Evolutionary conservation across 2,113 vertebrate genomes (phyloP), one percentile per base, ranked within the genome.

Genomic region (rabbit (Oryctolagus cuniculus)): DNA sequence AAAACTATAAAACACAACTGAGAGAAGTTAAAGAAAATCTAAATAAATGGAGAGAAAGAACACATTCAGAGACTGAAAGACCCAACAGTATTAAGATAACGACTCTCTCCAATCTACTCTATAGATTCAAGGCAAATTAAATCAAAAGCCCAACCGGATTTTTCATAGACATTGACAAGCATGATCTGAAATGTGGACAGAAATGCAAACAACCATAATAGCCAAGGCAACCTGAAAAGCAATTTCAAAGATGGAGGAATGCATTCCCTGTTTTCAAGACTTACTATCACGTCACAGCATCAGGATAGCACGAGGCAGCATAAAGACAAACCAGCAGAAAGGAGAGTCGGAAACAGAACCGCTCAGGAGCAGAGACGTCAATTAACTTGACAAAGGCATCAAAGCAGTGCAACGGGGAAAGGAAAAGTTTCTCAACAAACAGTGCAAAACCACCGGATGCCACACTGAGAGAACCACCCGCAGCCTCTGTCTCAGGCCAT

Each of bases 71-170:
- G 36, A 61, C 15, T 53, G 17, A 84, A 34, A 78, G 21, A 77
- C 21, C 29, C 38, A 91, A 53, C 73, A 38, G 10, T 38, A 51
- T 63, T 53, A 69, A 81, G 58, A 34, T 22, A 95, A 74, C 24
- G 49, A 13, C 69, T 70, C 44, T 82, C 10, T 5, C 27, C 70
- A 13, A 49, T 64, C 49, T 84, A 51, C 77, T 83, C 66, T 75
- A 63, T 22, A 36, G 55, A 73, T 70, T 75, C 58, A 78, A 90
- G 36, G 10, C 72, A 87, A 93, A 89, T 29, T 51, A 27, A 84
- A 88, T 79, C 66, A 88, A 88, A 96, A 86, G 55, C 66, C 19
- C 73, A 84, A 21, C 44, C 78, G 21, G 83, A 90, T 27, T 90
- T 88, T 91, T 88, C 13, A 29, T 15, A 64, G 63, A 91, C 78